A percentile compares a stretch with the other conserved stretches of the same genome.
Conservation (phyloP, 2,888 invertebrate genomes). For the Gisinianus flammeolus region DNA sequence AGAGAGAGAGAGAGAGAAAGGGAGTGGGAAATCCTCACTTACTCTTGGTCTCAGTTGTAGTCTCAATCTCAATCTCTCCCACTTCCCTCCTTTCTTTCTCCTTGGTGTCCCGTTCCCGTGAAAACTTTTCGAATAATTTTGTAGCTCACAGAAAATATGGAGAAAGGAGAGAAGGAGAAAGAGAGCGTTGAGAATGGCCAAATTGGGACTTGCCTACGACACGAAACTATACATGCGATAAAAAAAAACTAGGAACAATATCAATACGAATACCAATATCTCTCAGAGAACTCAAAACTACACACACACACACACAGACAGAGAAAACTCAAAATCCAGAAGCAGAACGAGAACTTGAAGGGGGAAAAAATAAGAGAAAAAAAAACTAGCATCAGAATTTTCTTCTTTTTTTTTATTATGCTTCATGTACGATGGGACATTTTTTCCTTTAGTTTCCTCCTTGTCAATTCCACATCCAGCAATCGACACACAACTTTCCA, state of each 20-base stretch:
- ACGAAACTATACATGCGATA: neutral
- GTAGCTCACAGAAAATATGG: slow-evolving; percentile 28
- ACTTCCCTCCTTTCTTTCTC: slow-evolving; percentile 19
- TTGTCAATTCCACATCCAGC: neutral
- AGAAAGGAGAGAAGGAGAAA: slow-evolving; percentile 29
- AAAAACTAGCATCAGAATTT: neutral
- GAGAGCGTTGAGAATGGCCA: slow-evolving; percentile 26
- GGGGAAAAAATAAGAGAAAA: neutral
- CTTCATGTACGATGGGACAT: neutral
- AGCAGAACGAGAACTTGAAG: too few species aligned
- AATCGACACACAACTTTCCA: neutral
- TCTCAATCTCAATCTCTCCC: slow-evolving; percentile 30
- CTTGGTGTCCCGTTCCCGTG: slow-evolving; percentile 29
- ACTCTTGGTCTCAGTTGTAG: neutral
- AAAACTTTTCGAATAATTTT: slow-evolving; percentile 48
- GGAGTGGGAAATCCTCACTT: slow-evolving; percentile 18
- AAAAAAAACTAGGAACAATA: neutral
- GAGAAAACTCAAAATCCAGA: neutral
- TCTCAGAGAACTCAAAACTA: neutral
- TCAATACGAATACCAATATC: neutral
- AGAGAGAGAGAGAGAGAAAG: slow-evolving; percentile 19
- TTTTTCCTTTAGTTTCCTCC: neutral
- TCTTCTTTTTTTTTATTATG: neutral
- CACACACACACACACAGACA: too few species aligned
- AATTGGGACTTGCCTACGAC: slow-evolving; percentile 30